Evolutionary conservation across 2,797 vertebrate genomes (phyloP).

Genomic region (Schizothorax lantsangensis): DNA sequence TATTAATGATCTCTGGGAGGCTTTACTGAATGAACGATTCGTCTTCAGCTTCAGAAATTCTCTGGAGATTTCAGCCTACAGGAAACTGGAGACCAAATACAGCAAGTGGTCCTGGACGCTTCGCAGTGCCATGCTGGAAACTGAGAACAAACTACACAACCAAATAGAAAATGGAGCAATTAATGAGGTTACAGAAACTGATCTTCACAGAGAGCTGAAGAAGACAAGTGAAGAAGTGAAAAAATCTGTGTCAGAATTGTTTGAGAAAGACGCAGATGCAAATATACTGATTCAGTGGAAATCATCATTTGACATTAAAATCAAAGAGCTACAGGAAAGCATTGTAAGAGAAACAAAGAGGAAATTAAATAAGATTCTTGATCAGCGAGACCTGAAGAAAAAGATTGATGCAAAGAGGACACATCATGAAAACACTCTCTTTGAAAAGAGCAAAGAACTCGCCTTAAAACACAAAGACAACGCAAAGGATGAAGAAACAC

Average conservation of each 20-base stretch:
- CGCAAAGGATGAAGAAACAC: constrained; percentile 49
- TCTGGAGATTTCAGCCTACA: constrained; percentile 71
- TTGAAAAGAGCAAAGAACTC: constrained; percentile 58
- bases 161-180: constrained; percentile 64
- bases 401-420: constrained; percentile 59
- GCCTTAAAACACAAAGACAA: constrained; percentile 59
- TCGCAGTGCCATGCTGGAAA: background rate
- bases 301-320: constrained; percentile 55
- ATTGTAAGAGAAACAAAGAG: constrained; percentile 58
- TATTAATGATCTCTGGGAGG: constrained; percentile 73
- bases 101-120: constrained; percentile 75
- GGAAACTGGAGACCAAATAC: constrained; percentile 70
- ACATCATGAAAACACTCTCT: constrained; percentile 57
- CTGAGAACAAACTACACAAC: constrained; percentile 58
- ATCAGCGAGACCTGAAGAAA: constrained; percentile 50
- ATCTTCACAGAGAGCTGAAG: constrained; percentile 42
- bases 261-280: constrained; percentile 64
- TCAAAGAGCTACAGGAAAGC: constrained; percentile 53
- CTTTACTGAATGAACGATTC: constrained; percentile 78
- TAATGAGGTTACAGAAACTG: background rate
- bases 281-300: constrained; percentile 74
- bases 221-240: constrained; percentile 53
- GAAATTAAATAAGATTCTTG: constrained; percentile 57
- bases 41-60: constrained; percentile 82
- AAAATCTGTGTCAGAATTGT: constrained; percentile 64